Base-by-base conservation (phyloP, 2,888 invertebrate species). In the Orthosia gracilis region DNA sequence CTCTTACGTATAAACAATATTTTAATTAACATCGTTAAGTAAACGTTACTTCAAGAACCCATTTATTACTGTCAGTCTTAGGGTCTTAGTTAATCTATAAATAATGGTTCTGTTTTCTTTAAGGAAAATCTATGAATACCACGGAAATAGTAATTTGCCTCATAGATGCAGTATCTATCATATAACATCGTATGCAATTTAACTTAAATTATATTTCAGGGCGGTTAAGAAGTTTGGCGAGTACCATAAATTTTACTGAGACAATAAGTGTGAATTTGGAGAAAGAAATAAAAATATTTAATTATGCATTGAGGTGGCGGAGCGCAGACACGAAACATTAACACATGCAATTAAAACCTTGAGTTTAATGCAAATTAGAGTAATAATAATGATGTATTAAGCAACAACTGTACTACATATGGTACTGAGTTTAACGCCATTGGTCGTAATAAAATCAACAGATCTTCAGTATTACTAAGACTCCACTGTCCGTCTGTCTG, bases 361-460 rank as follows among this genome's bases (percentile, higher is more conserved):
- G 70, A 21, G n/a, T 61, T 63, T 73, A 21, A 66, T 64, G 69
- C 31, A 69, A 47, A 80, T 57, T 26, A 18, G 13, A 7, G 9
- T 52, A 65, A 54, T 65, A 52, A 52, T 61, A 67, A n/a, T n/a
- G n/a, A n/a, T 61, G 78, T 77, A 67, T 64, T 59, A 54, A 59
- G 67, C 57, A 57, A 61, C 9, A 58, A 26, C 4, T 47, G 47
- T 61, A 21, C 15, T 58, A 61, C 9, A 21, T 31, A 49, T 31
- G 52, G 21, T 31, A 17, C 61, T 3, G 26, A 57, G 15, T 52
- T 55, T 55, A 54, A 26, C n/a, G 4, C 54, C 31, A 65, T 49
- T 17, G 45, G 45, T 58, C 47, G 40, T 11, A 13, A 18, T 55
- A n/a, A 47, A 66, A 61, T 45, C 47, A 21, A 45, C 54, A 54